Evolutionary conservation across 2,113 vertebrate genomes (phyloP).

Genomic region (Crotalus viridis): DNA sequence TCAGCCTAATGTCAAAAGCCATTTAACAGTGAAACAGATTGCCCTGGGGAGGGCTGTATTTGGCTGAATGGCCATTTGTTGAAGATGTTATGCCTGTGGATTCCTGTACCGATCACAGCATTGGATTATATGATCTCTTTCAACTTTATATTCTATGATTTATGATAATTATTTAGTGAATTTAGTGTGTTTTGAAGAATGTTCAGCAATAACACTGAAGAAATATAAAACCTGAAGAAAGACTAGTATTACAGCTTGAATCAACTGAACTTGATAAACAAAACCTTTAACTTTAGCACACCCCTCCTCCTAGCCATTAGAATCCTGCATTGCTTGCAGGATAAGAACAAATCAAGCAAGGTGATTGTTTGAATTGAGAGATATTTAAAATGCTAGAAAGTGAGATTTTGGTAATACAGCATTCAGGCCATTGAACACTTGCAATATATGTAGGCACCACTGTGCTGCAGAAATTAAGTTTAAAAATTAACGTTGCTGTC

Average conservation of each 20-base stretch:
- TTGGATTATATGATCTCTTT: not conserved
- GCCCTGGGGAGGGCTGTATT: not conserved
- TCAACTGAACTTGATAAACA: not conserved
- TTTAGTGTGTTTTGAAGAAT: not conserved
- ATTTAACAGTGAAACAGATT: not conserved
- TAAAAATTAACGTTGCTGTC: not conserved
- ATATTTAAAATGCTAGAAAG: not conserved
- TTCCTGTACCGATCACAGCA: not conserved
- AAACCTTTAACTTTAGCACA: not conserved
- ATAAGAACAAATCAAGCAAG: not conserved
- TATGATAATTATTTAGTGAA: not conserved
- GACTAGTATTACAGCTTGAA: not conserved
- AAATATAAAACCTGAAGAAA: not conserved
- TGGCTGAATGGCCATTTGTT: not conserved
- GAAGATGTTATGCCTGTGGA: not conserved
- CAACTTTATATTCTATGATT: not conserved
- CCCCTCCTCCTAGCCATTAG: not conserved
- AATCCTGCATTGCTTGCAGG: not conserved
- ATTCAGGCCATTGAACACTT: not conserved
- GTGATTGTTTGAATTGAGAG: not conserved
- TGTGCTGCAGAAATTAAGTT: not conserved
- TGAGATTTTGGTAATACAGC: not conserved
- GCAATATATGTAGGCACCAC: not conserved
- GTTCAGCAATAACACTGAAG: not conserved
- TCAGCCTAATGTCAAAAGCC: not conserved